Base-by-base conservation (phyloP, 2,113 vertebrate genomes). In the Pangasianodon gigas region DNA sequence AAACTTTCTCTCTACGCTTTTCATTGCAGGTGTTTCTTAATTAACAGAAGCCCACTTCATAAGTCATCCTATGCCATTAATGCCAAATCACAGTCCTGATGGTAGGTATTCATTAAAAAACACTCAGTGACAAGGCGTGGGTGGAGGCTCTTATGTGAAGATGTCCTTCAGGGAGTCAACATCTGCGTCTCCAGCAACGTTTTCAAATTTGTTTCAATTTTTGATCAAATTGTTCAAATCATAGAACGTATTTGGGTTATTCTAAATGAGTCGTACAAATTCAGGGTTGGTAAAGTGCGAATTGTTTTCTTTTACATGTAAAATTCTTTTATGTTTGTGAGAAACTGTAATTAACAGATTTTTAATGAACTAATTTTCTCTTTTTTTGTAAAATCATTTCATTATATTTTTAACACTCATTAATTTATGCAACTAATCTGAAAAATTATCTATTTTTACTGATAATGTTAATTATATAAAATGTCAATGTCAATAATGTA, bases 1-100 rank as follows among this genome's bases (percentile, higher is more conserved):
- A 69, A 88, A 82, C 65, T 89, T 74, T 54, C 86, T 86, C 71
- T 82, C 69, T 62, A 58, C 54, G 65, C n/a, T 46, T 74, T 87
- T 52, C 85, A 62, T 81, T 83, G 71, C 58, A 85, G 87, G 69
- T 65, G 71, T 81, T 85, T 90, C 44, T 87, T 75, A 88, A 90
- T 88, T 52, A 91, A 88, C 83, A 89, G 83, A 91, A 84, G 89
- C 79, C 89, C 74, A 86, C 80, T 91, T 91, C 87, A 90, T 54
- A 88, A 87, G 83, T 88, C 89, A 54, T 89, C 83, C 77, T 87
- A 82, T 32, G 62, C 91, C 86, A 90, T 91, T 88, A 90, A 88
- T 88, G 86, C 88, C 82, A 85, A n/a, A 58, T 75, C 54, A 84
- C 37, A 88, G 91, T 51, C 89, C 86, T 90, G 86, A 91, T 71